Evolutionary conservation across 2,888 invertebrate genomes (phyloP), one percentile per base, ranked within the genome.

Genomic region (Himalopsyche japonica): DNA sequence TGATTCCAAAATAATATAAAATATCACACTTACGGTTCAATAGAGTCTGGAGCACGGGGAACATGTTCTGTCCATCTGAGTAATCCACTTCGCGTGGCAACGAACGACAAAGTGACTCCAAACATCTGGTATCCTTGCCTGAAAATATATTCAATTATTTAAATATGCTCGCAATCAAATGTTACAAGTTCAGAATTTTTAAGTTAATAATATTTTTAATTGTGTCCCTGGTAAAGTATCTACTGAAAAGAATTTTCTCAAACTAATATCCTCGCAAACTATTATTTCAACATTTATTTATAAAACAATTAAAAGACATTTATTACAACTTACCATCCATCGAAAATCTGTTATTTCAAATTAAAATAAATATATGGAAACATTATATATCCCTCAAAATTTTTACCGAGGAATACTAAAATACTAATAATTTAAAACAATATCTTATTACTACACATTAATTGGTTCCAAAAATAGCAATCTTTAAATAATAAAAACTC

Each of bases 111-210:
- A 79, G 95, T 95, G 86, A 96, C 95, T 88, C 95, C 96, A 90
- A 97, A 97, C 93, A 97, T 96, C 91, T 96, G 95, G 90, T 96
- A 96, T 87, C 97, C 97, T 94, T 96, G 95, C 90, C 97, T 97
- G 95, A 88, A 95, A 95, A 92, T 89, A 91, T 84, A 87, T 86
- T 82, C 76, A 82, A 82, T 82, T 76, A 49, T 49, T 80, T 43
- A 86, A 43, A 79, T 24, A 24, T 70, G 70, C 30, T 20, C 57
- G 27, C 70, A 70, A 70, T 27, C 27, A 15, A 70, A 15, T 15
- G 15, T 43, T 15, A 43, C 43, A 43, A 43, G 2, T 43, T 43
- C 2, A 43, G 15, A 15, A 43, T 2, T 4, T 3, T 43, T 43
- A 15, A 7, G 15, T 0, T 15, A 12, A 43, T 15, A 15, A 43